A percentile compares a stretch with the other conserved stretches of the same genome.
These are phyloP conservation scores for Embiotoca jacksoni DNA, from an alignment of 2,113 vertebrate species.

Conservation along the genomic window DNA sequence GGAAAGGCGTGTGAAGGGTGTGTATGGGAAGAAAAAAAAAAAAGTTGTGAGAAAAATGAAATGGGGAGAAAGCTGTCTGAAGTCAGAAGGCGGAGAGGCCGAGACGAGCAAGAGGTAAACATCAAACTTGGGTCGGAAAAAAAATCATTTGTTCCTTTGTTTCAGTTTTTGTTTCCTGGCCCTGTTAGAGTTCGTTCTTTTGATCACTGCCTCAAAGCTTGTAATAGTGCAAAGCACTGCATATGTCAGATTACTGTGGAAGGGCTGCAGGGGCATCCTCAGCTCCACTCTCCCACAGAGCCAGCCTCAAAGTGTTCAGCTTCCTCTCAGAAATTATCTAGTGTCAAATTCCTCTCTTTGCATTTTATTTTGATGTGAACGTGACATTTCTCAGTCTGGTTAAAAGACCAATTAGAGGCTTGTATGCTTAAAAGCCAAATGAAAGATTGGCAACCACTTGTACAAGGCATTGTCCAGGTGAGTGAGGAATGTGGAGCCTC, in stretches of 20 bases:
- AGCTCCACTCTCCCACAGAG: slow-evolving; percentile 56
- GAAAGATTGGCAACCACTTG: not conserved
- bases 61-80: slow-evolving; percentile 15
- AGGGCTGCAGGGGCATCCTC: slow-evolving; percentile 63
- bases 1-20: not conserved
- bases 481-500: not conserved
- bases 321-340: slow-evolving; percentile 45
- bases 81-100: slow-evolving; percentile 46
- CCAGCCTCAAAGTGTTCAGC: slow-evolving; percentile 51
- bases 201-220: slow-evolving; percentile 74
- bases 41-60: not conserved
- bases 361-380: slow-evolving; percentile 57
- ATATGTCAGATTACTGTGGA: slow-evolving; percentile 70
- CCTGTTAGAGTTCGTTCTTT: slow-evolving; percentile 55
- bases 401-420: slow-evolving; percentile 17
- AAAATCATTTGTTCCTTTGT: slow-evolving; percentile 71
- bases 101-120: slow-evolving; percentile 59
- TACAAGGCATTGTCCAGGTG: not conserved
- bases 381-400: not conserved
- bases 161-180: slow-evolving; percentile 68
- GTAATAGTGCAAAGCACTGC: slow-evolving; percentile 66
- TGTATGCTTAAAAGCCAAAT: not conserved
- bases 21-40: not conserved
- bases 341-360: slow-evolving; percentile 57
- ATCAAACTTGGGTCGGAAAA: slow-evolving; percentile 58